A percentile compares a stretch with the other conserved stretches of the same genome.
phyloP scores from a whole-genome alignment of 1,140 invertebrate species.

The Cecropterus lyciades region DNA sequence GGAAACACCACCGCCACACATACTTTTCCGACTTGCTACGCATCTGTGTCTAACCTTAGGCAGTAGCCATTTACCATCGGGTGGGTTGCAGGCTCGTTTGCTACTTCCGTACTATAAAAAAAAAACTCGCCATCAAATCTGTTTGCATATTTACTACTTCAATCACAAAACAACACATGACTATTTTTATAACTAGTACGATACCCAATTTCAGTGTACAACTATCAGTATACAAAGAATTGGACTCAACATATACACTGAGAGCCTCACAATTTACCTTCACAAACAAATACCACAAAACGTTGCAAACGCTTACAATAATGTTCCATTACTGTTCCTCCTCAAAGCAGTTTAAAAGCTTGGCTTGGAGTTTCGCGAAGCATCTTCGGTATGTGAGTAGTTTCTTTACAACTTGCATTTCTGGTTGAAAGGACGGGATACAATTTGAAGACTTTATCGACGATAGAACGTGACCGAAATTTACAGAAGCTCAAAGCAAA shows the following conservation, averaged over 20 bases:
- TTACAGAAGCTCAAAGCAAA: neutral
- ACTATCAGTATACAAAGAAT: too few relatives aligned
- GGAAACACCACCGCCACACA: too few relatives aligned
- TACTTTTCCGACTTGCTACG: too few relatives aligned
- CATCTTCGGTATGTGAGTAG: slow-evolving; percentile 23
- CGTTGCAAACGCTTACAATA: slow-evolving; percentile 23
- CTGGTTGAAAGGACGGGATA: slow-evolving; percentile 16
- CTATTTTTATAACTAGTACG: too few relatives aligned
- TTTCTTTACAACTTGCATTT: slow-evolving; percentile 32
- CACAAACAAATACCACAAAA: slow-evolving; percentile 14
- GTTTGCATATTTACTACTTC: too few relatives aligned
- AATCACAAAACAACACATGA: too few relatives aligned
- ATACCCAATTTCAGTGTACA: too few relatives aligned
- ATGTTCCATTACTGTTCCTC: slow-evolving; percentile 26
- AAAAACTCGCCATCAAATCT: too few relatives aligned
- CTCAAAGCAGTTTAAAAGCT: slow-evolving; percentile 17
- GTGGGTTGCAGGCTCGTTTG: too few relatives aligned
- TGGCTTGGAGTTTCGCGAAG: slow-evolving; percentile 9
- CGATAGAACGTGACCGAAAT: slow-evolving; percentile 18
- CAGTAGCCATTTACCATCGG: too few relatives aligned
- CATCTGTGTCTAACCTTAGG: too few relatives aligned
- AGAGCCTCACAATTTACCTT: slow-evolving; percentile 1
- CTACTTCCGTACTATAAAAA: too few relatives aligned
- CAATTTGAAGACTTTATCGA: slow-evolving; percentile 25
- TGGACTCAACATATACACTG: neutral